Percentiles rank a stretch among this genome's conserved stretches.
Evolutionary conservation across 1,140 invertebrate genomes (phyloP).

Genomic region (Scaptomyza montana): DNA sequence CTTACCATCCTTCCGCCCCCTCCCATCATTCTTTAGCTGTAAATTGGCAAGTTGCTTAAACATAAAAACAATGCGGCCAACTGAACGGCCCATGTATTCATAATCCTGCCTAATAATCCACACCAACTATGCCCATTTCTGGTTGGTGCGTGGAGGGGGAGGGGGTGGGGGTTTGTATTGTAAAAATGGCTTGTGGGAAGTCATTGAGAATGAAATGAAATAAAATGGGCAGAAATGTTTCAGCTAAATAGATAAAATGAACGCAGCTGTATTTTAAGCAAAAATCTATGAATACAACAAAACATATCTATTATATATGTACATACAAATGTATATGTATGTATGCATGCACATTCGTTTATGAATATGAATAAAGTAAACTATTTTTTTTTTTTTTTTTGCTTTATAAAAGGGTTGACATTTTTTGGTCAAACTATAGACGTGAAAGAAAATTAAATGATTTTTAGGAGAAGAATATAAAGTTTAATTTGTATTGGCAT

Average conservation of each 20-base stretch:
- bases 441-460: too few species aligned
- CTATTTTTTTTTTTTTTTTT: too few species aligned
- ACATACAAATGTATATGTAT: too few species aligned
- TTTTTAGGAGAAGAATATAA: too few species aligned
- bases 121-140: conserved; percentile 36
- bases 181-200: conserved; percentile 1
- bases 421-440: too few species aligned
- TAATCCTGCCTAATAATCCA: conserved; percentile 78
- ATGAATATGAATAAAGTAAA: too few species aligned
- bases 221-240: conserved; percentile 48
- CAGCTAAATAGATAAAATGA: conserved; percentile 48
- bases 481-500: too few species aligned
- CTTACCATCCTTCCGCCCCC: not conserved
- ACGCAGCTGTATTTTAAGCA: conserved; percentile 31
- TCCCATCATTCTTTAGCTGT: conserved; percentile 35
- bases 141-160: too few species aligned
- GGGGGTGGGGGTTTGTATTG: too few species aligned
- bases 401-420: too few species aligned
- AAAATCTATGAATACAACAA: conserved; percentile 16
- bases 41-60: conserved; percentile 70
- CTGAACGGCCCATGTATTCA: conserved; percentile 77
- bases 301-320: too few species aligned
- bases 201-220: conserved; percentile 46
- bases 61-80: conserved; percentile 77
- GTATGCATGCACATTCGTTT: too few species aligned